phyloP scores from a whole-genome alignment of 2,888 invertebrate genomes.

The Pollenia amentaria region DNA sequence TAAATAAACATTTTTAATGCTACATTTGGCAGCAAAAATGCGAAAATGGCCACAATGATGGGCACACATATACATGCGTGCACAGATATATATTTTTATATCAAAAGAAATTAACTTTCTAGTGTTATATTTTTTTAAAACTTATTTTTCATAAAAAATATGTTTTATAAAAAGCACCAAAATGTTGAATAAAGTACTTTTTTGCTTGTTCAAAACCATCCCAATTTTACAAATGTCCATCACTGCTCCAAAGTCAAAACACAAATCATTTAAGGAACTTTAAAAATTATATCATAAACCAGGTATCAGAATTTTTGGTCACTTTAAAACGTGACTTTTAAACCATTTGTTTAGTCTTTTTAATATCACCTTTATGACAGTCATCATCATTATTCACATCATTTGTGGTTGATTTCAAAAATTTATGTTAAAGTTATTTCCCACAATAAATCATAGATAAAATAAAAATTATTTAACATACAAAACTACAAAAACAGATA shows the following conservation, averaged over 20 bases:
- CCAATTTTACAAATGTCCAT: no score
- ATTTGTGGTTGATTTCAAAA: slow-evolving; percentile 53
- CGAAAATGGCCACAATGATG: no score
- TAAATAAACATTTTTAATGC: no score
- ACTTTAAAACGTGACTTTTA: slow-evolving; percentile 67
- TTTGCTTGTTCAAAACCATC: no score
- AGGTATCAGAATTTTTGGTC: slow-evolving; percentile 42
- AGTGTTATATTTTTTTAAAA: no score
- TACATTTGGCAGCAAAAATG: no score
- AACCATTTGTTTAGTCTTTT: slow-evolving; percentile 18
- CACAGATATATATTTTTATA: no score
- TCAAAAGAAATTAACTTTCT: no score
- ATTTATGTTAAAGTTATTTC: not conserved
- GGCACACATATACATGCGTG: no score
- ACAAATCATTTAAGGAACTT: slow-evolving; percentile 34
- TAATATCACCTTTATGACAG: not conserved
- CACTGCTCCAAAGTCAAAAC: not conserved
- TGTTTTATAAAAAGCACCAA: no score
- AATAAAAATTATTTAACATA: not conserved
- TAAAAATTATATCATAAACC: slow-evolving; percentile 23
- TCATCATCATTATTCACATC: slow-evolving; percentile 9
- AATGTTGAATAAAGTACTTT: no score
- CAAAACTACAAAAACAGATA: not conserved
- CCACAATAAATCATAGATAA: slow-evolving; percentile 1
- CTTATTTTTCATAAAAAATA: no score